Evolutionary conservation across 2,797 vertebrate species (phyloP), one percentile per base, ranked within the genome.

Genomic region (Emydoidea blandingii): DNA sequence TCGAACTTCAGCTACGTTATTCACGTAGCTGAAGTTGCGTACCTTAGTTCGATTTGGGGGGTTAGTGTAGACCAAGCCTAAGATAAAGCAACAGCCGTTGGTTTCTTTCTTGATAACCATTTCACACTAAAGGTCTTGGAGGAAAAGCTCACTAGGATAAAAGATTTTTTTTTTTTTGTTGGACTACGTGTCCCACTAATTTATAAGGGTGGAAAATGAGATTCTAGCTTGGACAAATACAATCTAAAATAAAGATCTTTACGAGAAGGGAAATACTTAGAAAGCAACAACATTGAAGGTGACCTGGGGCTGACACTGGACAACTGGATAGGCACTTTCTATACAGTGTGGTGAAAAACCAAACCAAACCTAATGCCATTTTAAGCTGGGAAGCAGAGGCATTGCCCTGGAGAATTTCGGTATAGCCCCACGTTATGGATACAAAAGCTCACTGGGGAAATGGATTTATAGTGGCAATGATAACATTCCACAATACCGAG

Each of bases 361-460:
- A 85, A 94, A 94, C 59, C 25, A 83, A n/a, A 91, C 4, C 1
- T 44, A 83, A 3, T 0, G 8, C 3, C 0, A 41, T 44, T 93
- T 83, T 68, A 23, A 62, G 23, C 25, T 0, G 0, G 12, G 15
- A 21, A 47, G 76, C 10, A 37, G 21, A 54, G 82, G 3, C 6
- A 68, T 5, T 44, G 6, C 23, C 18, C 37, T n/a, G 12, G 27
- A 47, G 93, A 86, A 89, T 74, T 50, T 41, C 29, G 74, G 82
- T 89, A 91, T 85, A 68, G 56, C 44, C 53, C 86, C 80, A 96
- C 81, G 4, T 34, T 8, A 50, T 65, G 44, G 78, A 81, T 5
- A 65, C 59, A 87, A 88, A 72, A 21, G 49, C 74, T 89, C 49
- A 21, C 41, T 2, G 88, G 89, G 93, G 88, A 96, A 95, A 95